Evolutionary conservation across 1,140 invertebrate species (phyloP).

Genomic region (Drosophila nigrodunni): DNA sequence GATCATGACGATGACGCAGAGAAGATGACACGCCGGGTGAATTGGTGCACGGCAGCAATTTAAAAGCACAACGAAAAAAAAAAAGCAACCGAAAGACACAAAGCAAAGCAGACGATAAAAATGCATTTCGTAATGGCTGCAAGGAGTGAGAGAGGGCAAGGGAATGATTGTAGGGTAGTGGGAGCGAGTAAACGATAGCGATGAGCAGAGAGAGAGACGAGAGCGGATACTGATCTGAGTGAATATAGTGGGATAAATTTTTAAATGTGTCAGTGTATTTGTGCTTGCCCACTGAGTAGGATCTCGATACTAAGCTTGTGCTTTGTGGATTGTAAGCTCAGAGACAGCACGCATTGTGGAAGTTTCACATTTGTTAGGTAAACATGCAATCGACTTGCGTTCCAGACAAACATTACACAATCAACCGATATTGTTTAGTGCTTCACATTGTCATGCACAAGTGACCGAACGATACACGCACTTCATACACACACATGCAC

Average conservation of each 20-base stretch:
- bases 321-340: slow-evolving; percentile 2
- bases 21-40: slow-evolving; percentile 12
- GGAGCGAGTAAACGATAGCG: neutral
- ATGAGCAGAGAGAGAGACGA: neutral
- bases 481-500: neutral
- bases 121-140: slow-evolving; percentile 65
- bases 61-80: slow-evolving; percentile 1
- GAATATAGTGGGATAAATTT: neutral
- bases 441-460: slow-evolving; percentile 13
- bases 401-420: slow-evolving; percentile 29
- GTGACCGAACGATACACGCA: slow-evolving; percentile 16
- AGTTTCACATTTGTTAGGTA: neutral
- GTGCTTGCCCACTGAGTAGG: neutral
- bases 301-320: neutral
- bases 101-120: slow-evolving; percentile 54
- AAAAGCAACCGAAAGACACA: neutral
- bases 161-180: neutral
- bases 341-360: too few relatives aligned
- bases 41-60: slow-evolving; percentile 24
- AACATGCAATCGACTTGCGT: slow-evolving; percentile 15
- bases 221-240: neutral
- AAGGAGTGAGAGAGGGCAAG: neutral
- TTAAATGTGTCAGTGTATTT: neutral
- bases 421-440: slow-evolving; percentile 12
- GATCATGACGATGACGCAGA: slow-evolving; percentile 22